phyloP scores from a whole-genome alignment of 2,113 vertebrate genomes.

The Upupa epops region DNA sequence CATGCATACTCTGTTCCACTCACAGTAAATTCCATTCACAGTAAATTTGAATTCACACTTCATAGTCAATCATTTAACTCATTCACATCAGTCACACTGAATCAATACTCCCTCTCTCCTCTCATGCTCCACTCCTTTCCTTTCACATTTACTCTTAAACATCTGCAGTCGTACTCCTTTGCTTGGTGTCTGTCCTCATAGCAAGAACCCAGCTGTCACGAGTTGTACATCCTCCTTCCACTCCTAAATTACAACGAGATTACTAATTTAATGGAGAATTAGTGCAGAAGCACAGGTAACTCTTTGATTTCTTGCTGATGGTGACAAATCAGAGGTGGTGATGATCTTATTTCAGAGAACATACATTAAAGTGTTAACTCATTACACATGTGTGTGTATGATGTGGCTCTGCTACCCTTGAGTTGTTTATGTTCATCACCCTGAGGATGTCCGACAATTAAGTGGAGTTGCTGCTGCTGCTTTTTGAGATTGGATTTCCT shows the following conservation, averaged over 20 bases:
- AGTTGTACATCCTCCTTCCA: background rate
- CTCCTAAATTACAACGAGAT: background rate
- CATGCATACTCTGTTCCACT: conserved; percentile 64
- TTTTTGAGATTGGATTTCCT: too few relatives aligned
- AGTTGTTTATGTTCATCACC: background rate
- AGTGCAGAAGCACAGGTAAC: background rate
- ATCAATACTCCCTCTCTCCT: conserved; percentile 48
- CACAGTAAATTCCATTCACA: conserved; percentile 56
- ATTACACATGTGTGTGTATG: accelerated
- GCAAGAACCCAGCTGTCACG: conserved; percentile 8
- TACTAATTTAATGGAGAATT: background rate
- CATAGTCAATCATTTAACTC: conserved; percentile 72
- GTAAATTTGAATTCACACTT: conserved; percentile 73
- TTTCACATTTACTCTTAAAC: conserved; percentile 43
- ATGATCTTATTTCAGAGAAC: background rate
- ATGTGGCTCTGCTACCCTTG: background rate
- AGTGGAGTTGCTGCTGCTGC: background rate
- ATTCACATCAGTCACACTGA: conserved; percentile 71
- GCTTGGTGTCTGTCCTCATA: background rate
- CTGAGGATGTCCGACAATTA: background rate
- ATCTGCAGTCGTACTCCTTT: conserved; percentile 19
- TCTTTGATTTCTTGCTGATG: background rate
- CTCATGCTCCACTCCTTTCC: conserved; percentile 35
- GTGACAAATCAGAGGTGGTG: background rate
- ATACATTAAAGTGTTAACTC: accelerated